phyloP scores from a whole-genome alignment of 2,113 vertebrate species.

The Cavia aperea region DNA sequence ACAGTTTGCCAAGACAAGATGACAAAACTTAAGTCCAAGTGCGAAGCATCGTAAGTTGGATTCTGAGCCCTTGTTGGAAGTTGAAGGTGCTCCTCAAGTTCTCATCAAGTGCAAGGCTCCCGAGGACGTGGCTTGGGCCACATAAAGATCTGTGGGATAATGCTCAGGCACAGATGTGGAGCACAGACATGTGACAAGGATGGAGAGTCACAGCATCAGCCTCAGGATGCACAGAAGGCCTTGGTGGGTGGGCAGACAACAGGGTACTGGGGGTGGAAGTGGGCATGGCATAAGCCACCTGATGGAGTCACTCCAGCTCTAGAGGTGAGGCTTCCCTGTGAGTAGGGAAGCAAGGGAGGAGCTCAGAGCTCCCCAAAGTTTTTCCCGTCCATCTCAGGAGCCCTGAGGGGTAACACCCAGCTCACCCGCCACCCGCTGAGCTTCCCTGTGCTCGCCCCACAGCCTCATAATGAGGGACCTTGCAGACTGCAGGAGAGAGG shows the following conservation, averaged over 20 bases:
- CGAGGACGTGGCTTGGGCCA: no score
- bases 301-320: no score
- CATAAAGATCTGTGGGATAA: not conserved
- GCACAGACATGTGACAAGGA: not conserved
- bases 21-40: not conserved
- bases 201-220: not conserved
- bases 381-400: not conserved
- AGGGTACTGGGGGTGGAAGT: rapidly evolving
- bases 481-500: not conserved
- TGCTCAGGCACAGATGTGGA: not conserved
- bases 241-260: not conserved
- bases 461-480: not conserved
- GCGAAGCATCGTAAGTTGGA: not conserved
- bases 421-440: rapidly evolving
- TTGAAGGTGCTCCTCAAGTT: not conserved
- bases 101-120: not conserved
- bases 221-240: rapidly evolving
- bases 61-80: not conserved
- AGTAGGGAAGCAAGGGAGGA: not conserved
- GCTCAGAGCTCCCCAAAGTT: not conserved
- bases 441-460: not conserved
- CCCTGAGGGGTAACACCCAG: not conserved
- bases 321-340: not conserved
- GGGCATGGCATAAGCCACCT: not conserved
- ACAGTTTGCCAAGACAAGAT: not conserved